These are phyloP conservation scores for Celastrina argiolus DNA, from an alignment of 2,888 invertebrate species.

Conservation along the genomic window DNA sequence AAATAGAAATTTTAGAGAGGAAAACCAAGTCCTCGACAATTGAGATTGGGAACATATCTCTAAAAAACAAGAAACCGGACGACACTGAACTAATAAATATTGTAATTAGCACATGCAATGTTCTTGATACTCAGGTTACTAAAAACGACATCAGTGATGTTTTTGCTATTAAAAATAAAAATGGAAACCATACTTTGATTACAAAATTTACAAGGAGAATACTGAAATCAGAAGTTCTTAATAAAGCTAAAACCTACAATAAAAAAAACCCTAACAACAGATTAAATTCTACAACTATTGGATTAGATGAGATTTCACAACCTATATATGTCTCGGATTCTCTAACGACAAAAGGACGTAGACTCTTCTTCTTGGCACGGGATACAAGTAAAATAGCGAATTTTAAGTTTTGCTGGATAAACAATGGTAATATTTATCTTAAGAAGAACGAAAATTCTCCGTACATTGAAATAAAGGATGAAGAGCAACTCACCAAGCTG, in stretches of 20 bases:
- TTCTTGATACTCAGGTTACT: background rate
- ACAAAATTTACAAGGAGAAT: background rate
- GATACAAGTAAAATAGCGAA: constrained; percentile 4
- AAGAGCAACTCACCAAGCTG: background rate
- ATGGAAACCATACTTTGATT: background rate
- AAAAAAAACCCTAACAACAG: background rate
- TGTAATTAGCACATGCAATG: background rate
- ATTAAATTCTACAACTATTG: background rate
- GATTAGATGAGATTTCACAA: background rate
- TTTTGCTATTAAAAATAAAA: background rate
- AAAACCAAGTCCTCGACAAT: background rate
- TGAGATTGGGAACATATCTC: background rate
- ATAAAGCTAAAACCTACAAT: background rate
- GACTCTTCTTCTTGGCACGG: background rate
- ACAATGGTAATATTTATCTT: background rate
- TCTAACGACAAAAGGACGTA: background rate
- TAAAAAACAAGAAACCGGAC: background rate
- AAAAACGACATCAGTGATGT: constrained; percentile 1
- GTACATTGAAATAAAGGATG: background rate
- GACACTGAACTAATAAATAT: background rate
- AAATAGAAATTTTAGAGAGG: background rate
- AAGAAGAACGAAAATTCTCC: background rate
- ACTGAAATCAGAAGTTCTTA: background rate
- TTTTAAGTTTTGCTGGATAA: background rate
- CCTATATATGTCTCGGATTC: background rate